Evolutionary conservation across 2,888 invertebrate species (phyloP), one percentile per base, ranked within the genome.

Genomic region (Galerucella calmariensis): DNA sequence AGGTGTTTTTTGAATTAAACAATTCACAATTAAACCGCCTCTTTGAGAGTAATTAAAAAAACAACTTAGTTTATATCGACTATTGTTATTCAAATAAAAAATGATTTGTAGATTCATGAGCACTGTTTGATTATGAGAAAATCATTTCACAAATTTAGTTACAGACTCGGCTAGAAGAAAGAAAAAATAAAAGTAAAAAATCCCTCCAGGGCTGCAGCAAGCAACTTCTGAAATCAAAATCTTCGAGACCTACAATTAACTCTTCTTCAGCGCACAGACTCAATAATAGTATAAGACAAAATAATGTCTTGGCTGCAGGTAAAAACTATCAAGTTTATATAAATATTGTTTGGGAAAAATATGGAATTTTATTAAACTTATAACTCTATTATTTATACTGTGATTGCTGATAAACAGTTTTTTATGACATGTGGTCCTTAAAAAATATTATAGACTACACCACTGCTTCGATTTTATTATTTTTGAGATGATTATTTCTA

Each of bases 111-210:
- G 16, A 16, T 20, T 56, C 20, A 20, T 20, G 2, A 9, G 1
- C 6, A 56, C 16, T 56, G 2, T 56, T 2, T 8, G 10, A 56
- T 9, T 20, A 20, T 20, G 20, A 56, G 10, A 16, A 56, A 20
- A 1, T 6, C 2, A 48, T 48, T 16, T 56, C n/a, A 16, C 16
- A 58, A 48, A 75, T 75, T 59, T 74, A 82, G 80, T 84, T 91
- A 59, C 89, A 90, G 81, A 88, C 89, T 74, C 86, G 90, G 41
- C 85, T 91, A 61, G 91, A 91, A 78, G 91, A 91, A 79, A 87
- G 91, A 51, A 89, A 90, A 79, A 89, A 88, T 75, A 87, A 89
- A 80, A 86, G 87, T 63, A 85, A 88, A 79, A 89, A 89, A 82
- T 78, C 83, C 0, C 75, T 85, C 14, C 86, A 86, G 35, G 84